phyloP scores from a whole-genome alignment of 1,140 invertebrate species.

The Trichonephila clavipes region DNA sequence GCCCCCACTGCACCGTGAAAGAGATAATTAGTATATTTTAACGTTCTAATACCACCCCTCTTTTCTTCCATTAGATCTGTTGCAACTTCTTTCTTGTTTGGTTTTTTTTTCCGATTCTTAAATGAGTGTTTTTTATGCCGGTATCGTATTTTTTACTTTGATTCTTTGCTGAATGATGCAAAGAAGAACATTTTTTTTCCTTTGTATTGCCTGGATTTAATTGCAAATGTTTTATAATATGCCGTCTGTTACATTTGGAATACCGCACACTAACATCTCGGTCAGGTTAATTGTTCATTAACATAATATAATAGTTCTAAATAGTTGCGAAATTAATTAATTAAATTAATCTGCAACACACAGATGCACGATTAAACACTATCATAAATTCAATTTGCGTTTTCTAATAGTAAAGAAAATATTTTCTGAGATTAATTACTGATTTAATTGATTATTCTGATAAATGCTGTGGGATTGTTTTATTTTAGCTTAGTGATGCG shows the following conservation, averaged over 20 bases:
- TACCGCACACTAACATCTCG: neutral
- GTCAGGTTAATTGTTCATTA: conserved; percentile 1
- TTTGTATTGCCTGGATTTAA: neutral
- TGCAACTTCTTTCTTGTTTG: too few relatives aligned
- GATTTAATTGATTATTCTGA: too few relatives aligned
- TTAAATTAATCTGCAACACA: neutral
- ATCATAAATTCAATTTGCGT: neutral
- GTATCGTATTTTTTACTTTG: neutral
- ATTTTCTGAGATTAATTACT: neutral
- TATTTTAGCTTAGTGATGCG: too few relatives aligned
- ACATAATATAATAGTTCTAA: neutral
- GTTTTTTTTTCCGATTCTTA: neutral
- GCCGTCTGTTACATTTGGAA: neutral
- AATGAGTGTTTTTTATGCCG: neutral
- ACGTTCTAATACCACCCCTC: neutral
- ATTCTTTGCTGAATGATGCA: too few relatives aligned
- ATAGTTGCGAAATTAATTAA: too few relatives aligned
- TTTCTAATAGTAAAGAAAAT: neutral
- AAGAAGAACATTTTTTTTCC: neutral
- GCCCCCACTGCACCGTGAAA: neutral
- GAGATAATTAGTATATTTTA: conserved; percentile 37
- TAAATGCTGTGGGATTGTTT: too few relatives aligned
- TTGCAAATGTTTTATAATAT: neutral
- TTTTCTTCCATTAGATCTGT: neutral
- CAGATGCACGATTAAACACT: neutral